Percentiles rank a stretch among this genome's conserved stretches.
phyloP scores from a whole-genome alignment of 2,797 vertebrate genomes.

The Acanthurus leucopareius region DNA sequence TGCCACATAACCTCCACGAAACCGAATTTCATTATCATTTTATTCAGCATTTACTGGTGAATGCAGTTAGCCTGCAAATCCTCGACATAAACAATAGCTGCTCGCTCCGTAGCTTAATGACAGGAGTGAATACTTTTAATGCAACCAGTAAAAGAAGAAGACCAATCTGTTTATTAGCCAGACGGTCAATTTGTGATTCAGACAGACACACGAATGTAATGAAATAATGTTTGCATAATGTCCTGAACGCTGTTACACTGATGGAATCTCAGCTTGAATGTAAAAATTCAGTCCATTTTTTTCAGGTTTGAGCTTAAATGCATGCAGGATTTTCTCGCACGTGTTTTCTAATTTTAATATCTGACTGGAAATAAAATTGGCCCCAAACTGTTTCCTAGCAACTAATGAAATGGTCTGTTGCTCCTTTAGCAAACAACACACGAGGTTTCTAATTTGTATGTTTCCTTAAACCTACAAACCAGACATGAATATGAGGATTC shows the following conservation, averaged over 20 bases:
- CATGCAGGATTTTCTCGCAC: not conserved
- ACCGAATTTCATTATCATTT: constrained; percentile 54
- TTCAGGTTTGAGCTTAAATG: not conserved
- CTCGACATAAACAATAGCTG: constrained; percentile 7
- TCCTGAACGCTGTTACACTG: too few relatives aligned
- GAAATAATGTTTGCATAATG: not conserved
- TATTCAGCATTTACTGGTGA: constrained; percentile 42
- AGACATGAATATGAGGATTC: not conserved
- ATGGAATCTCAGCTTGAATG: not conserved
- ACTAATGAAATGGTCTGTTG: not conserved
- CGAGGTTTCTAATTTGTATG: not conserved
- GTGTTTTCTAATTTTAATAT: not conserved
- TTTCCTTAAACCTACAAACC: not conserved
- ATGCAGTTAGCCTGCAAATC: constrained; percentile 42
- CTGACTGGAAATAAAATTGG: not conserved
- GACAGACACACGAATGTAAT: constrained; percentile 5
- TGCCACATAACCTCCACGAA: constrained; percentile 42
- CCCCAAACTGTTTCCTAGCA: not conserved
- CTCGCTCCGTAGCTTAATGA: constrained; percentile 30
- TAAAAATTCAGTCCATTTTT: too few relatives aligned
- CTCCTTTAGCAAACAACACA: not conserved
- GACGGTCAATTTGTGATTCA: constrained; percentile 6
- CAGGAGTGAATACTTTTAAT: constrained; percentile 51
- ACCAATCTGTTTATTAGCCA: constrained; percentile 23
- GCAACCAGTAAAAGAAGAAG: constrained; percentile 28